These are phyloP conservation scores for Grapholita molesta DNA, from an alignment of 1,140 invertebrate genomes.

Conservation along the genomic window DNA sequence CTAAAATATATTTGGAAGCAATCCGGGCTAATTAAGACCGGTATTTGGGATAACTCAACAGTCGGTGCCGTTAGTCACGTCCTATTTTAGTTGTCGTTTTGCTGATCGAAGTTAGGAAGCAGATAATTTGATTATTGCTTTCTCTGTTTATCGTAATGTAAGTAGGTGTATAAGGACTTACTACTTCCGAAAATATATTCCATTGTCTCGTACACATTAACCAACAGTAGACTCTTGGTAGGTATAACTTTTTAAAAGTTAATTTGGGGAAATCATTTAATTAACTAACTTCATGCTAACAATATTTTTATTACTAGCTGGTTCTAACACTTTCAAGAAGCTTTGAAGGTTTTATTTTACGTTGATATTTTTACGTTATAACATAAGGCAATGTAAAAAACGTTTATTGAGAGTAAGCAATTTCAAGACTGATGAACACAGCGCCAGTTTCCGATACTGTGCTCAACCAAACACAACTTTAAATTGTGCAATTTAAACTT, in stretches of 20 bases:
- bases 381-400: too few species aligned
- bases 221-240: too few species aligned
- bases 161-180: background rate
- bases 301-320: too few species aligned
- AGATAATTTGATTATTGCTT: background rate
- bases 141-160: background rate
- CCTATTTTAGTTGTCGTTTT: background rate
- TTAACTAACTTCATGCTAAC: too few species aligned
- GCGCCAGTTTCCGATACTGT: background rate
- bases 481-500: background rate
- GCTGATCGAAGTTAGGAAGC: background rate
- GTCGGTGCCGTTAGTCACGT: background rate
- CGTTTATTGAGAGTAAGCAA: background rate
- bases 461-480: slow-evolving; percentile 7
- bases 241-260: too few species aligned
- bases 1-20: background rate
- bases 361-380: too few species aligned
- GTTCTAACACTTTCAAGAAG: too few species aligned
- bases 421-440: background rate
- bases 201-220: too few species aligned
- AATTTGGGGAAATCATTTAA: too few species aligned
- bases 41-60: background rate
- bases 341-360: too few species aligned
- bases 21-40: background rate
- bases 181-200: too few species aligned